Conservation (phyloP, 2,888 invertebrate genomes). For the Athripsodes cinereus region DNA sequence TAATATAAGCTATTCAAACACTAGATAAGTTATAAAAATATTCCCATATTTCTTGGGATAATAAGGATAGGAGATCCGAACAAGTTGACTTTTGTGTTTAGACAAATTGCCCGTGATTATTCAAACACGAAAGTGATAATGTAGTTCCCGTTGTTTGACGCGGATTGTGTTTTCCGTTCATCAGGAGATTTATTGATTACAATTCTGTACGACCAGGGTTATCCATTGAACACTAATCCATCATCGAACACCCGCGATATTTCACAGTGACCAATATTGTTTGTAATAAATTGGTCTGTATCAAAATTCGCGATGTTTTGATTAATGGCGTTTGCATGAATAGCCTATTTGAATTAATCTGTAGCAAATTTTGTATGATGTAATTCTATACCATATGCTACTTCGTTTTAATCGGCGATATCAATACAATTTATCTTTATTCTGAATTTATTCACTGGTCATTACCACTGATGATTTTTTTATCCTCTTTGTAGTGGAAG, state of each 20-base stretch:
- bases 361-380: too few species aligned
- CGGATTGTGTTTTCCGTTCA: conserved; percentile 11
- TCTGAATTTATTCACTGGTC: too few species aligned
- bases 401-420: too few species aligned
- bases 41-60: background rate
- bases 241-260: background rate
- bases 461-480: too few species aligned
- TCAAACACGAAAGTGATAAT: conserved; percentile 27
- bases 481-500: too few species aligned
- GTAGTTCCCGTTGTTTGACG: conserved; percentile 22
- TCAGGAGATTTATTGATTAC: conserved; percentile 15
- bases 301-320: too few species aligned
- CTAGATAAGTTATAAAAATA: background rate
- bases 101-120: conserved; percentile 26
- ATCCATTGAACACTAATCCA: background rate
- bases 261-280: background rate
- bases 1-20: background rate
- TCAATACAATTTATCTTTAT: too few species aligned
- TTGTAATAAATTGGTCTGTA: background rate
- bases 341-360: too few species aligned
- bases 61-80: too few species aligned
- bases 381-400: too few species aligned
- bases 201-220: background rate
- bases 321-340: too few species aligned
- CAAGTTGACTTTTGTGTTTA: conserved; percentile 1